These are phyloP conservation scores for Sphaerodactylus townsendi DNA, from an alignment of 2,113 vertebrate genomes.

Conservation along the genomic window DNA sequence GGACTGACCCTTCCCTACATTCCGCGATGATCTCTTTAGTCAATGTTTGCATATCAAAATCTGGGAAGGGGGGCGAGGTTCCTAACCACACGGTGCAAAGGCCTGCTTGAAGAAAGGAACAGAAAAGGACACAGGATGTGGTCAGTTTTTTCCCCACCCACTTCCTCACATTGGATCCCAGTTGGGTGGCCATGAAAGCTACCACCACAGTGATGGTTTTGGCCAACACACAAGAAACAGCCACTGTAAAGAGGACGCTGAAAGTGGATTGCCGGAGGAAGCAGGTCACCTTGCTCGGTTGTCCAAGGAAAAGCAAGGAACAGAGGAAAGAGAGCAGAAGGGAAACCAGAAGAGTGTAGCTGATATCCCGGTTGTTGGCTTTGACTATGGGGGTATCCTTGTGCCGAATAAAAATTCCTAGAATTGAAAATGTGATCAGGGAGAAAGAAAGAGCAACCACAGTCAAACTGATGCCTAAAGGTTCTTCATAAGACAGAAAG, in stretches of 20 bases:
- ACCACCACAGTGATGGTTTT: too few relatives aligned
- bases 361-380: too few relatives aligned
- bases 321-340: too few relatives aligned
- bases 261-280: too few relatives aligned
- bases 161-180: too few relatives aligned
- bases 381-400: constrained; percentile 52
- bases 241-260: too few relatives aligned
- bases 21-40: neutral
- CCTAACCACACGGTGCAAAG: constrained; percentile 15
- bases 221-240: too few relatives aligned
- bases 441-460: constrained; percentile 69
- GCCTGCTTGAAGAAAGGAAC: neutral
- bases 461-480: constrained; percentile 73
- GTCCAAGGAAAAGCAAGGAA: too few relatives aligned
- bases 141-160: constrained; percentile 58
- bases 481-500: constrained; percentile 77
- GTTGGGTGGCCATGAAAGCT: too few relatives aligned
- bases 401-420: constrained; percentile 68
- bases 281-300: too few relatives aligned
- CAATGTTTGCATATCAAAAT: neutral
- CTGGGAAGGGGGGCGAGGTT: constrained; percentile 11
- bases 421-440: constrained; percentile 61
- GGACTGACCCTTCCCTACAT: neutral
- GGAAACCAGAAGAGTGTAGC: too few relatives aligned
- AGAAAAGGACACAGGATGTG: neutral